Conservation (phyloP, 2,888 invertebrate species). For the Acanthosepion lycidas region DNA sequence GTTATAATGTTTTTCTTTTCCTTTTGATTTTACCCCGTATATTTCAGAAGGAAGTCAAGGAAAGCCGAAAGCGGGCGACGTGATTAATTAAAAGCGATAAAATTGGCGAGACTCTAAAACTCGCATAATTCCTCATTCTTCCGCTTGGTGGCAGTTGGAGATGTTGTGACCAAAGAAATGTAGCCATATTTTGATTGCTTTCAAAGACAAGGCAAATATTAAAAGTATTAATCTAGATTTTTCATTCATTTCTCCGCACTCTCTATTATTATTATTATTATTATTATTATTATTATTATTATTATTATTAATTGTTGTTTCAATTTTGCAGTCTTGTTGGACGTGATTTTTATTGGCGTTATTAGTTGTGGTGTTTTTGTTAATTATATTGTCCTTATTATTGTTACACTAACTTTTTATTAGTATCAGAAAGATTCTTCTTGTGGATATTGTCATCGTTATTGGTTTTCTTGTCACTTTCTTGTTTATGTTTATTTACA, state of each 20-base stretch:
- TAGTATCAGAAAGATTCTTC: neutral
- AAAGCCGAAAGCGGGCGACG: neutral
- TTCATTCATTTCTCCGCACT: neutral
- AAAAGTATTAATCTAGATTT: neutral
- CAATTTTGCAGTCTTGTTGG: neutral
- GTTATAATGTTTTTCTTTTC: neutral
- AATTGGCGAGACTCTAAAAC: slow-evolving; percentile 33
- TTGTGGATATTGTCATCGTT: neutral
- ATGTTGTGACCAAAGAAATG: neutral
- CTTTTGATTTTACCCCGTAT: neutral
- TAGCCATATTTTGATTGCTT: neutral
- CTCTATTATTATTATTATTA: neutral
- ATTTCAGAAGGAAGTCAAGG: neutral
- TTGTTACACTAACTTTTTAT: too few relatives aligned
- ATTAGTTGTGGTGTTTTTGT: neutral
- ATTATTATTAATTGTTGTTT: neutral
- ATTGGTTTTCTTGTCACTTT: neutral
- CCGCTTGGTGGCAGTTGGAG: neutral
- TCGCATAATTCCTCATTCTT: slow-evolving; percentile 6
- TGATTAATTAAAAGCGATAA: slow-evolving; percentile 8
- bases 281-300: neutral
- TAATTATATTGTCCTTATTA: neutral
- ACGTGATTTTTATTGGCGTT: neutral
- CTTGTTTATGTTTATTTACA: neutral
- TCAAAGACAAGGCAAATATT: neutral